These are phyloP conservation scores for Teleogryllus oceanicus DNA, from an alignment of 2,888 invertebrate species.

Conservation along the genomic window DNA sequence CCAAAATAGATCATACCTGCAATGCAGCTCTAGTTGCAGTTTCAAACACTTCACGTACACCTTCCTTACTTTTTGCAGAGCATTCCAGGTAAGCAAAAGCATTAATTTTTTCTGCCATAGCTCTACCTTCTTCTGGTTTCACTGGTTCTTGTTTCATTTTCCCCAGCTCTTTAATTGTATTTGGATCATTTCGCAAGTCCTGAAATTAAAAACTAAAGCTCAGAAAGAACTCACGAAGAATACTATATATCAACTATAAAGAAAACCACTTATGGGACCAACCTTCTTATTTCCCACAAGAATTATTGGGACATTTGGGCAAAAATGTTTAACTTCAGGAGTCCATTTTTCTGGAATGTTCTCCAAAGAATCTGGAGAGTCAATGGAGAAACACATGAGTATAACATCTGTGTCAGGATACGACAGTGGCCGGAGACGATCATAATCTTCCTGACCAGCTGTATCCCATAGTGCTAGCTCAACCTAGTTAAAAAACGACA, in stretches of 20 bases:
- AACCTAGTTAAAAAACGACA: constrained; percentile 37
- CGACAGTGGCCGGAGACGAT: constrained; percentile 54
- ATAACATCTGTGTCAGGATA: constrained; percentile 63
- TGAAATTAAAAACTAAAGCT: constrained; percentile 38
- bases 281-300: constrained; percentile 60
- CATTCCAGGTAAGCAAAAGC: constrained; percentile 98
- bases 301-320: constrained; percentile 61
- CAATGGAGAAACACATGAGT: constrained; percentile 62
- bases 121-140: constrained; percentile 91
- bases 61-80: constrained; percentile 99
- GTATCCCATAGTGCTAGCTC: constrained; percentile 55
- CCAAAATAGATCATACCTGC: constrained; percentile 60
- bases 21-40: constrained; percentile 97
- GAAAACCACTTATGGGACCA: neutral
- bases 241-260: neutral
- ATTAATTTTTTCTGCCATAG: constrained; percentile 98
- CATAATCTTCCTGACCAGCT: constrained; percentile 57
- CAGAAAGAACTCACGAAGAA: neutral
- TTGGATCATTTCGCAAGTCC: constrained; percentile 90
- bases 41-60: constrained; percentile 98
- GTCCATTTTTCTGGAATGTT: constrained; percentile 64
- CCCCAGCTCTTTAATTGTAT: constrained; percentile 88
- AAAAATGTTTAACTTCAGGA: constrained; percentile 60
- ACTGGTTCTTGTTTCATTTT: constrained; percentile 99
- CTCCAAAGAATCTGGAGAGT: constrained; percentile 59